Conservation (phyloP, 1,140 invertebrate genomes). For the Argopecten irradians region DNA sequence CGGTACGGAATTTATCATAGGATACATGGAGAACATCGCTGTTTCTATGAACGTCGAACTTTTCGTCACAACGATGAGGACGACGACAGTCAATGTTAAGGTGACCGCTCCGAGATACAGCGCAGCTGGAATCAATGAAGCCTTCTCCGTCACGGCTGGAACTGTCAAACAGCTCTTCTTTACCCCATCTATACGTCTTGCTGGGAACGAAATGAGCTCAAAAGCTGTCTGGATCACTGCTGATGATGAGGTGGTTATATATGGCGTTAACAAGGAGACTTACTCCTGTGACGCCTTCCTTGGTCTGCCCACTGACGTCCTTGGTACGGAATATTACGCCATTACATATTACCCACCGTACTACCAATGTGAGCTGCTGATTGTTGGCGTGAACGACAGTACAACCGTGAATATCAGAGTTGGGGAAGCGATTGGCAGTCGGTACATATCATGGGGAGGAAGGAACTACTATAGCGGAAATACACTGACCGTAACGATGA, state of each 20-base stretch:
- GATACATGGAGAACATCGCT: slow-evolving; percentile 35
- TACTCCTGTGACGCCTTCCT: slow-evolving; percentile 68
- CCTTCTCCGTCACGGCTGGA: slow-evolving; percentile 37
- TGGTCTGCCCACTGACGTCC: slow-evolving; percentile 61
- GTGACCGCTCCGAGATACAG: slow-evolving; percentile 49
- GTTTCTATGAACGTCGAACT: slow-evolving; percentile 47
- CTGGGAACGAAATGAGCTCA: background rate
- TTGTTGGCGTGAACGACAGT: slow-evolving; percentile 51
- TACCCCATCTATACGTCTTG: slow-evolving; percentile 26
- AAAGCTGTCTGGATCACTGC: slow-evolving; percentile 55
- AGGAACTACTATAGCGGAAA: slow-evolving; percentile 51
- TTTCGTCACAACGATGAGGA: slow-evolving; percentile 58
- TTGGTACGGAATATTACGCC: slow-evolving; percentile 66
- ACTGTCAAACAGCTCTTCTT: slow-evolving; percentile 47
- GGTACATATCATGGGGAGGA: slow-evolving; percentile 43
- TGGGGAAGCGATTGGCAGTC: background rate
- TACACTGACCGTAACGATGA: slow-evolving; percentile 43
- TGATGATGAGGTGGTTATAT: slow-evolving; percentile 61
- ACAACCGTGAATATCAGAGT: slow-evolving; percentile 46
- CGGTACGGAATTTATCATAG: slow-evolving; percentile 26
- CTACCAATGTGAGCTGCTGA: slow-evolving; percentile 43
- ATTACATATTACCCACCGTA: slow-evolving; percentile 56
- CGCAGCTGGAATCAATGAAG: slow-evolving; percentile 20
- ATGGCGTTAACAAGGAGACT: slow-evolving; percentile 61
- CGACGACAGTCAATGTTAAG: slow-evolving; percentile 44